Percentiles rank a stretch among this genome's conserved stretches.
These are phyloP conservation scores for Amphiprion ocellaris DNA, from an alignment of 2,113 vertebrate genomes.

Conservation along the genomic window DNA sequence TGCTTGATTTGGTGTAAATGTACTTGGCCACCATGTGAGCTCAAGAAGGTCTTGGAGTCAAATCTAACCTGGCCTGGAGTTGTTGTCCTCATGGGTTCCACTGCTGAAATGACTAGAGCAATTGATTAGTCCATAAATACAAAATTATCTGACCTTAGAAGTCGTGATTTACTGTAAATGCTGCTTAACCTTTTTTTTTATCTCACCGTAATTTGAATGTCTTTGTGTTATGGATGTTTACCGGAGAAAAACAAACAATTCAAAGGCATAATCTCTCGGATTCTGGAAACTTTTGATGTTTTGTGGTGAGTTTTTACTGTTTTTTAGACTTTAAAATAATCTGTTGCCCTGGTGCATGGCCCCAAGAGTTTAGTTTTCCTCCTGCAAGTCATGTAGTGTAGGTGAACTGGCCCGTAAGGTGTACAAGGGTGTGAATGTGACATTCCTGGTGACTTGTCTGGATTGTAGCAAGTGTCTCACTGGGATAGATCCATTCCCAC, in stretches of 20 bases:
- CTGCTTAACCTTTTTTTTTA: background rate
- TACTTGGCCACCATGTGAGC: background rate
- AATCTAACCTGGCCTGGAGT: too few relatives aligned
- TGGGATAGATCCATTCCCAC: background rate
- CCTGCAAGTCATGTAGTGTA: background rate
- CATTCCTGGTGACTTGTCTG: background rate
- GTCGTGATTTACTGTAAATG: background rate
- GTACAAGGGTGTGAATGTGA: background rate
- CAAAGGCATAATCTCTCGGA: background rate
- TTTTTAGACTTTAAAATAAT: background rate
- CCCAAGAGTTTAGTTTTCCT: background rate
- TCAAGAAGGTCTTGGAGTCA: background rate
- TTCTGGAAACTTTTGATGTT: too few relatives aligned
- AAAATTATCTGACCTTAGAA: background rate
- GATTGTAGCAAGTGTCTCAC: background rate
- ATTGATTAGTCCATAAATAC: background rate
- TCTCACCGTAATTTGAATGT: background rate
- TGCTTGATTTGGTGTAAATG: conserved; percentile 7
- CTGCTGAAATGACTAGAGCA: background rate
- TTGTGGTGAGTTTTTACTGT: background rate
- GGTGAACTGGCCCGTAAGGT: background rate
- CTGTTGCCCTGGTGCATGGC: background rate
- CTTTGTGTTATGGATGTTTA: background rate
- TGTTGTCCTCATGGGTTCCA: background rate
- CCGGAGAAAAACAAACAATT: background rate